Evolutionary conservation across 1,140 invertebrate species (phyloP), one percentile per base, ranked within the genome.

Genomic region (Heliothis virescens): DNA sequence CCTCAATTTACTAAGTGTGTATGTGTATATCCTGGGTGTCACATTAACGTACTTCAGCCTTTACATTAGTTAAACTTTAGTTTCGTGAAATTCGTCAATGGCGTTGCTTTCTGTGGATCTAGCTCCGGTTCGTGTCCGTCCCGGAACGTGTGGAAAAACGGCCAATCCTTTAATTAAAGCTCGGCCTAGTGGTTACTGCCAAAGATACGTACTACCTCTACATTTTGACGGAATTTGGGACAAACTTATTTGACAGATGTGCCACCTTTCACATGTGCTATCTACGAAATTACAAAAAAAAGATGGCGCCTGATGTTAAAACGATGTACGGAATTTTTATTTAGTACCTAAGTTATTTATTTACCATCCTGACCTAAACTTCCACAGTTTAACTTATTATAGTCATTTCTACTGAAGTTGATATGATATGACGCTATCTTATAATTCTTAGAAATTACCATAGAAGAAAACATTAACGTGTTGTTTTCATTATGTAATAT

Each of bases 81-180:
- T 59, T 48, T n/a, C 11, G 41, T 62, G 18, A 74, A 60, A 73
- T 73, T 74, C 55, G 72, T 55, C 21, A 55, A 29, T 60, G 34
- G 18, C 34, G 29, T 60, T 41, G 55, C 71, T 76, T 48, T 62
- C 73, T 62, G 41, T 2, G 47, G 34, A 41, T 41, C 4, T 41
- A 41, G 5, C 34, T 41, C 74, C 60, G 52, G 69, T 11, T 41
- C 59, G 47, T 52, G 59, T 53, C 52, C 75, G 79, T 52, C 5
- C 55, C 79, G 77, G 62, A 50, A 71, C 73, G 81, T 80, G 82
- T 84, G 87, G 81, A 92, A 92, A 91, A 92, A 90, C 88, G 85
- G 87, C 83, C 87, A 88, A 91, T 92, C 88, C 87, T 91, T 88
- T 92, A 91, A 92, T 91, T 91, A 90, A 89, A 87, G 82, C 86